These are phyloP conservation scores for Amazona finschi DNA, from an alignment of 2,797 vertebrate genomes.

Conservation along the genomic window DNA sequence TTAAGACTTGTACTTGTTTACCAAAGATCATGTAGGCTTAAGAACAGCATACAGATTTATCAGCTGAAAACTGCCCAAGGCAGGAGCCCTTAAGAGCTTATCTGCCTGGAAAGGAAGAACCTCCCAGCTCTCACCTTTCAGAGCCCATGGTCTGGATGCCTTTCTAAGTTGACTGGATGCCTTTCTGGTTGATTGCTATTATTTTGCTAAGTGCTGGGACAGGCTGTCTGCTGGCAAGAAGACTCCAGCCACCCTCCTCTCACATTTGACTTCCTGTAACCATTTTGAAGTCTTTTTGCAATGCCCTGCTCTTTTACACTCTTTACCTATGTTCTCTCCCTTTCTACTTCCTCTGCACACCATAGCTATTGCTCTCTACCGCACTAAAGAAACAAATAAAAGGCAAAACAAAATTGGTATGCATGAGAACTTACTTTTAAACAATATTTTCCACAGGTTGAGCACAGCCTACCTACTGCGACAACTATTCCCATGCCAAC, in stretches of 20 bases:
- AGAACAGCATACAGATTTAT: neutral
- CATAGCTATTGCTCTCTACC: neutral
- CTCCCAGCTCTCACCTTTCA: slow-evolving; percentile 32
- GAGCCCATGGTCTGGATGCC: slow-evolving; percentile 42
- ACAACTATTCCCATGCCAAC: neutral
- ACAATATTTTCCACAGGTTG: neutral
- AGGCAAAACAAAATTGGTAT: neutral
- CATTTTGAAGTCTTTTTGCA: neutral
- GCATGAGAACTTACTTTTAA: neutral
- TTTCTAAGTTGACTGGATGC: slow-evolving; percentile 48
- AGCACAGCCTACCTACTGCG: neutral
- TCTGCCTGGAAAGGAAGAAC: neutral
- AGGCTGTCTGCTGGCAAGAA: slow-evolving; percentile 40
- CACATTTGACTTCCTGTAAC: neutral
- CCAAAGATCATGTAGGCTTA: neutral
- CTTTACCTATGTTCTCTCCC: neutral
- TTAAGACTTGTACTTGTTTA: neutral
- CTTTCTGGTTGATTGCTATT: slow-evolving; percentile 63
- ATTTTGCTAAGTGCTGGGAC: slow-evolving; percentile 52
- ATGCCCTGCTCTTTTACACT: neutral
- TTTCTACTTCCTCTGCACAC: neutral
- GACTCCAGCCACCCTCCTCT: neutral
- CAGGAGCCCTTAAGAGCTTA: neutral
- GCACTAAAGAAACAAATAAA: neutral
- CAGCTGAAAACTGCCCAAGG: neutral